Base-by-base conservation (phyloP, 37 sponge, comb jelly and placozoan genomes). In the Sycon ciliatum region DNA sequence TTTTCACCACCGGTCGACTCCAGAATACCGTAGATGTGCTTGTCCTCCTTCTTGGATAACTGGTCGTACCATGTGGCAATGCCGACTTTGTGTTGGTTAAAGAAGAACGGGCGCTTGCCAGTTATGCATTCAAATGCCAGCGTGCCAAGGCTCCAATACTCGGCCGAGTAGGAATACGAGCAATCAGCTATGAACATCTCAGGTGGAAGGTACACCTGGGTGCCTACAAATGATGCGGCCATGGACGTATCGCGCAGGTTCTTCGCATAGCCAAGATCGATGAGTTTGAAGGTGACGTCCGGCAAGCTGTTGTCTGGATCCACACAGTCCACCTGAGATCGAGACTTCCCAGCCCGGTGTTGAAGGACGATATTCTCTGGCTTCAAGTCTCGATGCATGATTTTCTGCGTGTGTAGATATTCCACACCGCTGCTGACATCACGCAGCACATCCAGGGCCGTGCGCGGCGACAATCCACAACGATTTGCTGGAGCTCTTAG, bases 231-330 rank as follows among this genome's bases (percentile, higher is more conserved):
- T 24, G 63, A 30, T 22, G 7, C 9, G 7, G 27, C 63, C 9
- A 60, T 11, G 7, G 63, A 22, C 9, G 7, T 9, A 9, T 28
- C 22, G 31, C 9, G 7, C 26, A 28, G 9, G 27, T 60, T 24
- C 16, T 60, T 60, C 22, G 63, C 63, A 28, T 60, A 60, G 63
- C 63, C 63, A 18, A 60, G 63, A 60, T 60, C 63, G 63, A 60
- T 60, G 7, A 60, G 32, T 24, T 60, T 60, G 32, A 22, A 18
- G 7, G 16, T 60, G 26, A 60, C 32, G 22, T 60, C 9, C 32
- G 9, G 16, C 32, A 28, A 60, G 9, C 9, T 22, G 31, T 11
- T 22, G 63, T 60, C 13, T 42, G 9, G 9, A 18, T 9, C 7
- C 22, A 60, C 22, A 22, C 63, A 60, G 32, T 9, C 11, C 26